Percentiles rank a stretch among this genome's conserved stretches.
Evolutionary conservation across 2,888 invertebrate genomes (phyloP).

Genomic region (Labia minor): DNA sequence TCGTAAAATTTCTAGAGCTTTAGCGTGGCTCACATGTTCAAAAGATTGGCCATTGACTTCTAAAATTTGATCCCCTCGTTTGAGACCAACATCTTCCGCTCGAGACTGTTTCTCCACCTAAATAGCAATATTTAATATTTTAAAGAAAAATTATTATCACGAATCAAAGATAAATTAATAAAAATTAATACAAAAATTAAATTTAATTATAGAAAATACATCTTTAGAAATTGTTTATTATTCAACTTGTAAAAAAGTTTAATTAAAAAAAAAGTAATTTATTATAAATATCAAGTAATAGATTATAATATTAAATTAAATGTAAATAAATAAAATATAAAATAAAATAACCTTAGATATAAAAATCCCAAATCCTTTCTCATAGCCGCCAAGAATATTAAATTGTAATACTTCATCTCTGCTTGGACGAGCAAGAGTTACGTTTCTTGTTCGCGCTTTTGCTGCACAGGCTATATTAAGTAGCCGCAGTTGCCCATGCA

Average conservation of each 20-base stretch:
- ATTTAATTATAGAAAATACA: neutral
- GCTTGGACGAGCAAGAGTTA: conserved; percentile 82
- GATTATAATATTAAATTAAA: no score
- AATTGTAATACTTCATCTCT: conserved; percentile 91
- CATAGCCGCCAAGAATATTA: conserved; percentile 78
- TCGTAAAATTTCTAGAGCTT: conserved; percentile 84
- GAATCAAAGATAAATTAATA: neutral
- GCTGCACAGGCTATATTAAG: conserved; percentile 95
- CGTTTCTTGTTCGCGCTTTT: conserved; percentile 84
- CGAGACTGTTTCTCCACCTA: conserved; percentile 81
- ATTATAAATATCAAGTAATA: no score
- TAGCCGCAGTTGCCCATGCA: conserved; percentile 62
- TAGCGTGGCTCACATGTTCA: conserved; percentile 80
- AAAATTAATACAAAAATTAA: conserved; percentile 20
- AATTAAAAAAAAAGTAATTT: no score
- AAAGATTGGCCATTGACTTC: conserved; percentile 97
- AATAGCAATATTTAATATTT: conserved; percentile 14
- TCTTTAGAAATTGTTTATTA: no score
- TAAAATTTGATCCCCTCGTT: conserved; percentile 93
- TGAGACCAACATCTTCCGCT: conserved; percentile 90
- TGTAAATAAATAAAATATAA: no score
- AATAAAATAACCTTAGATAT: conserved; percentile 55
- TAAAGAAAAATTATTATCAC: no score
- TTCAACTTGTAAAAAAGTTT: no score
- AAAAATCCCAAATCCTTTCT: conserved; percentile 85